Percentiles rank a stretch among this genome's conserved stretches.
phyloP scores from a whole-genome alignment of 2,113 vertebrate species.

The Bubo scandiacus region DNA sequence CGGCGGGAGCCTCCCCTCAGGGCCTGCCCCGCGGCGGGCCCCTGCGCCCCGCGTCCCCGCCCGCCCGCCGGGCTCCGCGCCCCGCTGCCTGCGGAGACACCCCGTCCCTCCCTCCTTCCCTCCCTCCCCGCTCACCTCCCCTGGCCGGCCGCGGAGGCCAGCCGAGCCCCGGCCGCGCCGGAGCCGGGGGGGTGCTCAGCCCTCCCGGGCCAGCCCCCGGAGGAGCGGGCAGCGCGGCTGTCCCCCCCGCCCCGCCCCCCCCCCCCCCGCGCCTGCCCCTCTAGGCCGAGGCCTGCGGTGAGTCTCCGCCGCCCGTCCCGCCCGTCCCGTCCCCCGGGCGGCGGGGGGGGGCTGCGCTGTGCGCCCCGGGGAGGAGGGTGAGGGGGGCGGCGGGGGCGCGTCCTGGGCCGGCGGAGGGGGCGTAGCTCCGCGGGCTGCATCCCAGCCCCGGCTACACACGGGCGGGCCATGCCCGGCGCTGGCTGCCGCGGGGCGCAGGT shows the following conservation, averaged over 20 bases:
- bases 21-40: constrained; percentile 4
- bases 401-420: neutral
- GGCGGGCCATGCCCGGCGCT: neutral
- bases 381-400: neutral
- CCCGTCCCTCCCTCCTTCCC: neutral
- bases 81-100: neutral
- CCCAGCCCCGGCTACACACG: neutral
- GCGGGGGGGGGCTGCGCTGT: neutral
- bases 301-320: neutral
- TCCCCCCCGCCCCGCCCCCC: neutral
- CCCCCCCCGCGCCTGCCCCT: neutral
- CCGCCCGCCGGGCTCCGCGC: neutral
- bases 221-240: neutral
- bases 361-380: too few relatives aligned
- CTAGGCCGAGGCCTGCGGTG: neutral
- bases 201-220: neutral
- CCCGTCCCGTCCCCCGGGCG: neutral
- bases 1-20: neutral
- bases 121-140: neutral
- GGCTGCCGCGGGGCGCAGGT: neutral
- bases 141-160: neutral
- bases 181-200: neutral
- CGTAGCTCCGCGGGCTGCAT: neutral
- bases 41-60: neutral
- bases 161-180: neutral